phyloP scores from a whole-genome alignment of 2,888 invertebrate genomes.

The Lepidocyrtoides sp. region DNA sequence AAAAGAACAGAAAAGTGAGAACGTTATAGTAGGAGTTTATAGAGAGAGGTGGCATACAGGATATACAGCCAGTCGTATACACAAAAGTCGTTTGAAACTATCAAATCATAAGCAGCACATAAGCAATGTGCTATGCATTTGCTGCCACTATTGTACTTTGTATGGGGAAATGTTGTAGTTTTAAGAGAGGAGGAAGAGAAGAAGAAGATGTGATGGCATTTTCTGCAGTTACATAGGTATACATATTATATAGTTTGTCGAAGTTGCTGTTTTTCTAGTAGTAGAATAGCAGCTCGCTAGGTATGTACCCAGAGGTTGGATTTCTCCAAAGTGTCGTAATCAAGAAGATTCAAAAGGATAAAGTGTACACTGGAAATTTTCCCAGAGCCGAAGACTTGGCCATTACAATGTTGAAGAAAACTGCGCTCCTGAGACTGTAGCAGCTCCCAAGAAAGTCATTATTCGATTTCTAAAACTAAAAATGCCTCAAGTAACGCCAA shows the following conservation, averaged over 20 bases:
- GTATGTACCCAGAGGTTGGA: constrained; percentile 81
- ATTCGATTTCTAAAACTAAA: constrained; percentile 86
- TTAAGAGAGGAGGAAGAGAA: constrained; percentile 30
- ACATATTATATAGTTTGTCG: too few relatives aligned
- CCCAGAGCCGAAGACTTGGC: constrained; percentile 85
- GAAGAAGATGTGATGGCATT: constrained; percentile 37
- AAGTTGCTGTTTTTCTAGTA: not conserved
- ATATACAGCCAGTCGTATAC: constrained; percentile 32
- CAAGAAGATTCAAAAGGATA: constrained; percentile 85
- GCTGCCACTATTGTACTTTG: constrained; percentile 14
- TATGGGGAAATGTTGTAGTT: constrained; percentile 38
- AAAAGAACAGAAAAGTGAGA: constrained; percentile 68
- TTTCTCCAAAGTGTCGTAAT: constrained; percentile 86
- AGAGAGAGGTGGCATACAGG: constrained; percentile 66
- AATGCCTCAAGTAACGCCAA: constrained; percentile 85
- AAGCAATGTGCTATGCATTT: constrained; percentile 22
- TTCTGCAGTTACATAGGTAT: not conserved
- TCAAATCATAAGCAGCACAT: constrained; percentile 77
- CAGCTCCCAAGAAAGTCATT: constrained; percentile 86
- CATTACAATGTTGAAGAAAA: constrained; percentile 85
- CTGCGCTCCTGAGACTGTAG: constrained; percentile 85
- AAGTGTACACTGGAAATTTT: constrained; percentile 85
- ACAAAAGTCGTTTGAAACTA: constrained; percentile 71
- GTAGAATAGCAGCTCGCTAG: constrained; percentile 39
- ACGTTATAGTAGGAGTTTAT: constrained; percentile 65